These are phyloP conservation scores for Luffia ferchaultella DNA, from an alignment of 2,888 invertebrate species.

Conservation along the genomic window DNA sequence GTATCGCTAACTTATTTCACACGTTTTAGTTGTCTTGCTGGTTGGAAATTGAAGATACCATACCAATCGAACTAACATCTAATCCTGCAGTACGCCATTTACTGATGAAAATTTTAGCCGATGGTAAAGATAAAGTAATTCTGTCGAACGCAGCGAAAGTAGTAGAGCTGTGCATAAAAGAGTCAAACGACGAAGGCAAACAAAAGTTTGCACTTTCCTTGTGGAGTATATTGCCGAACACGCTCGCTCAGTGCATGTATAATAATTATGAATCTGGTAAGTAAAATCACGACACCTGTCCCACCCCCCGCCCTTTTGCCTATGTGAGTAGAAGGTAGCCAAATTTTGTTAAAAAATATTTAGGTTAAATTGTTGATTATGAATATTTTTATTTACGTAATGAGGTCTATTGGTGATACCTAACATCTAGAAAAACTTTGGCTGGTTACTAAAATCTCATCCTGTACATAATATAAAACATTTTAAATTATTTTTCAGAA, in stretches of 20 bases:
- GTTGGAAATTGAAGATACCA: conserved; percentile 37
- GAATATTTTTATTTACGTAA: too few species aligned
- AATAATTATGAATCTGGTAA: conserved; percentile 29
- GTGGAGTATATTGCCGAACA: conserved; percentile 41
- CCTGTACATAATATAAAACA: too few species aligned
- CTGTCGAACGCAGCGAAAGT: conserved; percentile 36
- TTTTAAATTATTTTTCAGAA: conserved; percentile 25
- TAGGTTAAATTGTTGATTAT: too few species aligned
- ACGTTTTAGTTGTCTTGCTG: conserved; percentile 46
- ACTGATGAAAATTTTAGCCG: conserved; percentile 36
- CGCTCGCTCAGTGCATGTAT: conserved; percentile 24
- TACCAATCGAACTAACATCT: conserved; percentile 38
- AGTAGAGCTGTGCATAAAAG: conserved; percentile 31
- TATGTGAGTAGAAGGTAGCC: too few species aligned
- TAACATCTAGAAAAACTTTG: too few species aligned
- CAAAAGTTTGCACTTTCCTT: conserved; percentile 32
- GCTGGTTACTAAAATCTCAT: too few species aligned
- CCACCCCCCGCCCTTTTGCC: too few species aligned
- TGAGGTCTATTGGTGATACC: too few species aligned
- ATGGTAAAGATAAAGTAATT: conserved; percentile 24
- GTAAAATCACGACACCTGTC: too few species aligned
- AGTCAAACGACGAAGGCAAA: conserved; percentile 27
- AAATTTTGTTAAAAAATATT: too few species aligned
- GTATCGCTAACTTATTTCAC: too few species aligned
- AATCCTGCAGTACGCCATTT: conserved; percentile 42